Percentiles rank a stretch among this genome's conserved stretches.
phyloP scores from a whole-genome alignment of 2,797 vertebrate genomes.

The Acomys russatus region DNA sequence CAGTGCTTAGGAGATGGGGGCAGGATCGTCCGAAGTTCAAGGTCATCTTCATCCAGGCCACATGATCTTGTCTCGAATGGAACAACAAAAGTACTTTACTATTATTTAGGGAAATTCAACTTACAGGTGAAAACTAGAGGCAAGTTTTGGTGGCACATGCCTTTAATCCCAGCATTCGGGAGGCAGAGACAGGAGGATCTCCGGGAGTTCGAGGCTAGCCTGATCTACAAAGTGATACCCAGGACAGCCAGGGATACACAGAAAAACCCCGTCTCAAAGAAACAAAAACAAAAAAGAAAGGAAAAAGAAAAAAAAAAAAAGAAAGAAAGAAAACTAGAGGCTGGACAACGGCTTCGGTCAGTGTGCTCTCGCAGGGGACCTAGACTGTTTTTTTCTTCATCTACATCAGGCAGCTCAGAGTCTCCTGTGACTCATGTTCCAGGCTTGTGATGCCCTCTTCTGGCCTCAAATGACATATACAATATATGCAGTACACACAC shows the following conservation, averaged over 20 bases:
- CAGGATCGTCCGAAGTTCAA: not conserved
- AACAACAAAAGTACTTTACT: not conserved
- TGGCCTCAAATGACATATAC: not conserved
- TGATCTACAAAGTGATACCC: not conserved
- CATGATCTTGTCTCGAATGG: not conserved
- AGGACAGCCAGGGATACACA: not conserved
- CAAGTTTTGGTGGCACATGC: not conserved
- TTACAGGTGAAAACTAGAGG: not conserved
- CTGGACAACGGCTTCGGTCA: not conserved
- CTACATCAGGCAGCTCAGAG: not conserved
- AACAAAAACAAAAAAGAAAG: not conserved
- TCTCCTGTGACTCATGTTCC: not conserved
- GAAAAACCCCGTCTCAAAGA: not conserved
- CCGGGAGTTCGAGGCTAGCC: not conserved
- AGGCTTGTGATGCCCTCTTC: not conserved
- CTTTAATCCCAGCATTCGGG: not conserved
- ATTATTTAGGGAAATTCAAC: not conserved
- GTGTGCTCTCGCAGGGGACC: not conserved
- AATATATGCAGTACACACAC: not conserved
- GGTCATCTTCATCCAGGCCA: not conserved
- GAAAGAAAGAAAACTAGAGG: not conserved
- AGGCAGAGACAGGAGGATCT: not conserved
- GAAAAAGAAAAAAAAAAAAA: too few relatives aligned
- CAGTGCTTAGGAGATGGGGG: not conserved
- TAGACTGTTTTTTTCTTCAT: too few relatives aligned